Evolutionary conservation across 1,140 invertebrate genomes (phyloP), one percentile per base, ranked within the genome.

Genomic region (Meloidogyne exigua): DNA sequence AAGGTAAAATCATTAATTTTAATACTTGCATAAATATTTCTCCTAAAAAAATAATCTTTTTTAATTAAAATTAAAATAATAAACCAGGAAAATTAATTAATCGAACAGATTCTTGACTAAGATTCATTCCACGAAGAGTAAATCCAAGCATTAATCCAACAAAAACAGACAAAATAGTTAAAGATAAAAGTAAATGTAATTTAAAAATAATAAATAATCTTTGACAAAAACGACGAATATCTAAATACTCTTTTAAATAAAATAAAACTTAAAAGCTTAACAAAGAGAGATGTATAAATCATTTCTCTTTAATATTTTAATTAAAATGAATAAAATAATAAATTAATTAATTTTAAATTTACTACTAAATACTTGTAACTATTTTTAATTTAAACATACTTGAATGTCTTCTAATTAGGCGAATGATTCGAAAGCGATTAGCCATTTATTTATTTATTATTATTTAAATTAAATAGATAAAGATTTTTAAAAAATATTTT

Each of bases 51-150:
- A 21, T 26, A 2, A 25, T 26, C 21, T 18, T 65, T 23, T 21
- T 23, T 39, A 44, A 72, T 72, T 72, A 75, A 7, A 39, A 39
- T 39, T 9, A 23, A 75, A 73, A 57, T 74, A 68, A 39, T 2
- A 15, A 28, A 25, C 84, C 84, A 12, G 84, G 84, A 70, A 85
- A 86, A 68, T 85, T 87, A 39, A 87, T 83, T 12, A 85, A 71
- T 28, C 75, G 64, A 23, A 85, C 44, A 21, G 83, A 76, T 65
- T 85, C 85, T 28, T 70, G 66, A n/a, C 79, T 75, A n/a, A 85
- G 68, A 57, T 81, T 70, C 39, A 85, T 44, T 28, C 70, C 70
- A 57, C 84, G 70, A 42, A 86, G 74, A 42, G 73, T 39, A 75
- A 85, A 85, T 44, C 84, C 84, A 26, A 85, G 25, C 44, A 79